These are phyloP conservation scores for Palythoa caribaeorum DNA, from an alignment of 92 coral and sea anemone genomes.

Conservation along the genomic window DNA sequence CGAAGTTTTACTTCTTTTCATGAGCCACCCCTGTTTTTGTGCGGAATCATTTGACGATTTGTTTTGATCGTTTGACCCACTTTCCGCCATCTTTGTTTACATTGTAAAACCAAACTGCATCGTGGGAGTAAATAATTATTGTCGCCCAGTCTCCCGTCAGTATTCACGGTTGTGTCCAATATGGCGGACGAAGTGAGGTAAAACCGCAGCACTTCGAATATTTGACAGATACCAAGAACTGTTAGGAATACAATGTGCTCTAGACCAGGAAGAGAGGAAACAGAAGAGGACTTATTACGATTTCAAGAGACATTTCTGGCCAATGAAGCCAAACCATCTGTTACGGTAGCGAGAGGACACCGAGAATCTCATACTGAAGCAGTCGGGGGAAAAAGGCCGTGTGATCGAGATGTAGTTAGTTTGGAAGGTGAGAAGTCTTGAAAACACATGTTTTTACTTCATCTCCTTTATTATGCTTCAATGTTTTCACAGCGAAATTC, in stretches of 20 bases:
- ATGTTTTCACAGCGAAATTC: not conserved
- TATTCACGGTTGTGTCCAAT: not conserved
- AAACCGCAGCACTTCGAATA: too few relatives aligned
- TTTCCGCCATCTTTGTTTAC: constrained; percentile 88
- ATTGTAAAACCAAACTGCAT: constrained; percentile 8
- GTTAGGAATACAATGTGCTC: constrained; percentile 67
- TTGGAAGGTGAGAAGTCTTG: constrained; percentile 71
- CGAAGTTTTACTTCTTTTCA: constrained; percentile 85
- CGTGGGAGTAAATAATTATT: not conserved
- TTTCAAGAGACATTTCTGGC: constrained; percentile 86
- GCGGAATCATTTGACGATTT: constrained; percentile 51
- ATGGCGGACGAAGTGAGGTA: constrained; percentile 43
- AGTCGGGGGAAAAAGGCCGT: constrained; percentile 49
- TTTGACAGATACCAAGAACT: too few relatives aligned
- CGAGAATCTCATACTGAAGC: not conserved
- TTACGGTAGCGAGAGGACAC: constrained; percentile 67
- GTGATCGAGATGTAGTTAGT: constrained; percentile 86
- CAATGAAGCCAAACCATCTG: constrained; percentile 75
- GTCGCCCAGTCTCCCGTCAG: not conserved
- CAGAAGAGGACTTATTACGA: constrained; percentile 87
- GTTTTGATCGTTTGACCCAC: constrained; percentile 55
- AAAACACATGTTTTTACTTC: not conserved
- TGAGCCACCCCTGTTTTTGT: constrained; percentile 86
- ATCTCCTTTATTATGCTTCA: too few relatives aligned
- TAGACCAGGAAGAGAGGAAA: constrained; percentile 85